Conservation (phyloP, 2,888 invertebrate species). For the Apotomis turbidana region DNA sequence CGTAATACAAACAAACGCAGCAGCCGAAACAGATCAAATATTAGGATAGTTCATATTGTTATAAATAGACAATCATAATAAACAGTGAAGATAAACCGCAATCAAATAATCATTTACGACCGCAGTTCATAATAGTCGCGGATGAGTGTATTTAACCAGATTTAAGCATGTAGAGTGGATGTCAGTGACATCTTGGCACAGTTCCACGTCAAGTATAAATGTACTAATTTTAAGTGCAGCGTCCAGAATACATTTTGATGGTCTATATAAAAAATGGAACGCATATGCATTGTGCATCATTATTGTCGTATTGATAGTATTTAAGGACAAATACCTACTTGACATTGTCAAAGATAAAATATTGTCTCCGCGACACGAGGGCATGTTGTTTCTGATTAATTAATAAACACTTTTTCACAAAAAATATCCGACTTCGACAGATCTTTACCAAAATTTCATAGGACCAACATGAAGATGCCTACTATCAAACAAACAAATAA, state of each 20-base stretch:
- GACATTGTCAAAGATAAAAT: constrained; percentile 1
- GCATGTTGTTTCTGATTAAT: neutral
- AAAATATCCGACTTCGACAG: too few species aligned
- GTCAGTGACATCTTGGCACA: constrained; percentile 80
- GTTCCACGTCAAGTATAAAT: constrained; percentile 78
- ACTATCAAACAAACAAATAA: too few species aligned
- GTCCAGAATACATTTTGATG: constrained; percentile 74
- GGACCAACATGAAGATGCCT: too few species aligned
- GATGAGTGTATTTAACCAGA: constrained; percentile 54
- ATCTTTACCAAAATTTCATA: too few species aligned
- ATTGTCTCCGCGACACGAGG: neutral
- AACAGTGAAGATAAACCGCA: neutral
- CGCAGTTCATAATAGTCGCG: constrained; percentile 21
- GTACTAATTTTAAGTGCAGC: constrained; percentile 74
- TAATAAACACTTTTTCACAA: neutral
- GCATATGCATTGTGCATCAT: constrained; percentile 31
- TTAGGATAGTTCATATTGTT: neutral
- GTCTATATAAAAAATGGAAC: constrained; percentile 52
- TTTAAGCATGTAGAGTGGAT: constrained; percentile 68
- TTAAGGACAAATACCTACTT: neutral
- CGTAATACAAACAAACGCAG: neutral
- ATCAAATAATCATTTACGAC: constrained; percentile 20
- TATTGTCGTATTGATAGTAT: neutral
- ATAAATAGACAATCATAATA: neutral
- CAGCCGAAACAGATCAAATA: neutral